Conservation (phyloP, 2,797 vertebrate genomes). For the Hylomyscus alleni region DNA sequence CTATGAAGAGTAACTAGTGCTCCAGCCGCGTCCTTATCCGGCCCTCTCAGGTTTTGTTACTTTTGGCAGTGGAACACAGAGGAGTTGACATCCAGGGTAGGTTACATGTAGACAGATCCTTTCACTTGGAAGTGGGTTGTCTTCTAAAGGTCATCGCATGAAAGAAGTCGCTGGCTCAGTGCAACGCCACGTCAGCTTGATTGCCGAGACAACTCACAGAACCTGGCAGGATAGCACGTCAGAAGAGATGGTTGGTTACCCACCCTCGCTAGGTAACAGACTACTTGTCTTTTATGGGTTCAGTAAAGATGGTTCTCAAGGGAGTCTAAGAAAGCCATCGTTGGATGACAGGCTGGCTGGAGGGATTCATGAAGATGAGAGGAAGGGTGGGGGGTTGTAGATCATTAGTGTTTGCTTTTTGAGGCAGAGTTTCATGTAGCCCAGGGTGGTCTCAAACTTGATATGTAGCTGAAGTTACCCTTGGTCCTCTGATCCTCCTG, state of each 20-base stretch:
- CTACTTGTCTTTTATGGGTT: not conserved
- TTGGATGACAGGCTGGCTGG: not conserved
- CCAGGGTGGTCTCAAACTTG: not conserved
- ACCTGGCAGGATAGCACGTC: not conserved
- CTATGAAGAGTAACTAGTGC: constrained; percentile 29
- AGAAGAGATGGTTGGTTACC: not conserved
- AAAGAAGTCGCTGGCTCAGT: not conserved
- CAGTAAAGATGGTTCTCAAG: not conserved
- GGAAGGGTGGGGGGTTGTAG: not conserved
- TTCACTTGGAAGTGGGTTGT: not conserved
- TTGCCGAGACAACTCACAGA: not conserved
- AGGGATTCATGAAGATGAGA: not conserved
- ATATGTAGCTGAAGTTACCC: not conserved
- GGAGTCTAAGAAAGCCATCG: not conserved
- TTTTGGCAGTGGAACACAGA: constrained; percentile 55
- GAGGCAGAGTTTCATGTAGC: not conserved
- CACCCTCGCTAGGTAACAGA: not conserved
- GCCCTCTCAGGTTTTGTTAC: constrained; percentile 58
- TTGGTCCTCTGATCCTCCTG: not conserved
- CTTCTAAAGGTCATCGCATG: constrained; percentile 2
- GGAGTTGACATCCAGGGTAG: constrained; percentile 22
- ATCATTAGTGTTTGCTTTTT: not conserved
- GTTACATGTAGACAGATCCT: not conserved
- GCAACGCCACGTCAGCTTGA: not conserved
- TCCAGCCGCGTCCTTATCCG: not conserved